Conservation (phyloP, 2,797 vertebrate species). For the Knipowitschia caucasica region DNA sequence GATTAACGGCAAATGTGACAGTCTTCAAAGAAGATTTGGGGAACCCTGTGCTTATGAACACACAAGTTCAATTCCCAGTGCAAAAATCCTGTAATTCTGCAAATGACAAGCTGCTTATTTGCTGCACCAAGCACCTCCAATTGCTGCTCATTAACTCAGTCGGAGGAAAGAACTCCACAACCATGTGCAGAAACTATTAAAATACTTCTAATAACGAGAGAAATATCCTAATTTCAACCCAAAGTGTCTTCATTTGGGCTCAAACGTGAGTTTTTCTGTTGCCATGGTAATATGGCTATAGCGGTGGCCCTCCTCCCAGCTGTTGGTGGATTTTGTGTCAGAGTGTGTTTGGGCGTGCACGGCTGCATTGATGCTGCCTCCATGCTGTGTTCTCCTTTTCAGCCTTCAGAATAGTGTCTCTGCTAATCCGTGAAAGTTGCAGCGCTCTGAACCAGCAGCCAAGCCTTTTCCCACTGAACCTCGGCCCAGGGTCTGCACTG, state of each 20-base stretch:
- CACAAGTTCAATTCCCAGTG: constrained; percentile 46
- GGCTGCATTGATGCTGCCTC: constrained; percentile 94
- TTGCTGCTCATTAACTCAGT: constrained; percentile 67
- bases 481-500: constrained; percentile 89
- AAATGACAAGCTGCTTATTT: constrained; percentile 58
- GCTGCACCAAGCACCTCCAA: constrained; percentile 55
- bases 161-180: constrained; percentile 55
- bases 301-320: constrained; percentile 91
- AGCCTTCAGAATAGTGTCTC: constrained; percentile 94
- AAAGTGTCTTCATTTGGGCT: constrained; percentile 93
- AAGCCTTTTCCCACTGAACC: constrained; percentile 96
- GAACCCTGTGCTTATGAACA: constrained; percentile 35
- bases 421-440: constrained; percentile 99
- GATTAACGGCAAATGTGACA: constrained; percentile 36
- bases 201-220: constrained; percentile 73
- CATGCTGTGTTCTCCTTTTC: constrained; percentile 97
- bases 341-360: constrained; percentile 68
- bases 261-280: constrained; percentile 93
- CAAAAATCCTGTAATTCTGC: constrained; percentile 59
- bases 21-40: constrained; percentile 26
- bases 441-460: constrained; percentile 94
- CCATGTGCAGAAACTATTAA: constrained; percentile 62
- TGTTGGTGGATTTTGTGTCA: constrained; percentile 88
- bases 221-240: constrained; percentile 73
- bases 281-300: constrained; percentile 93